Evolutionary conservation across 2,797 vertebrate species (phyloP).

Genomic region (Diglossa cyanea): DNA sequence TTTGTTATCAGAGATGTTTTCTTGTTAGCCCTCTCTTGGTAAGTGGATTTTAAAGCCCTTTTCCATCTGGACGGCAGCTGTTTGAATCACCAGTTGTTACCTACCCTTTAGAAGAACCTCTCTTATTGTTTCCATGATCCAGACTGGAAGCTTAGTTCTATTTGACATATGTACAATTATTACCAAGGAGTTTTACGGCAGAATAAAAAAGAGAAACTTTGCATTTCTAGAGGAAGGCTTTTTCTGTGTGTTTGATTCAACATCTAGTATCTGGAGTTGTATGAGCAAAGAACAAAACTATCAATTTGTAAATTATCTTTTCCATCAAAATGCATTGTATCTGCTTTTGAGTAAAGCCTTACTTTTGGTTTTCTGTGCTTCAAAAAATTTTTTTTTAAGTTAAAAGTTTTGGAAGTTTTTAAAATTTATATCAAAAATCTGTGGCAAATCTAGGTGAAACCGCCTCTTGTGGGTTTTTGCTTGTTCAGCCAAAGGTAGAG

Average conservation of each 20-base stretch:
- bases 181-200: neutral
- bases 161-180: neutral
- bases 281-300: neutral
- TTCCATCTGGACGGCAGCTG: neutral
- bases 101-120: neutral
- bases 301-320: neutral
- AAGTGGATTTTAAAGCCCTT: neutral
- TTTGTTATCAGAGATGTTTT: neutral
- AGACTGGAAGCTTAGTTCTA: neutral
- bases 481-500: neutral
- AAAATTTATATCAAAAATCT: neutral
- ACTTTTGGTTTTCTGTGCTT: neutral
- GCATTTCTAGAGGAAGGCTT: neutral
- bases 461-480: neutral
- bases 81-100: neutral
- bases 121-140: neutral
- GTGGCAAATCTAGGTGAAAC: neutral
- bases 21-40: neutral
- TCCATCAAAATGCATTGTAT: neutral
- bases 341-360: neutral
- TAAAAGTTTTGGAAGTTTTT: neutral
- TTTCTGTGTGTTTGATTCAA: neutral
- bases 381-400: neutral
- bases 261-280: neutral
- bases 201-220: neutral